Base-by-base conservation (phyloP, 1,140 invertebrate genomes). In the Brachionus paranguensis region DNA sequence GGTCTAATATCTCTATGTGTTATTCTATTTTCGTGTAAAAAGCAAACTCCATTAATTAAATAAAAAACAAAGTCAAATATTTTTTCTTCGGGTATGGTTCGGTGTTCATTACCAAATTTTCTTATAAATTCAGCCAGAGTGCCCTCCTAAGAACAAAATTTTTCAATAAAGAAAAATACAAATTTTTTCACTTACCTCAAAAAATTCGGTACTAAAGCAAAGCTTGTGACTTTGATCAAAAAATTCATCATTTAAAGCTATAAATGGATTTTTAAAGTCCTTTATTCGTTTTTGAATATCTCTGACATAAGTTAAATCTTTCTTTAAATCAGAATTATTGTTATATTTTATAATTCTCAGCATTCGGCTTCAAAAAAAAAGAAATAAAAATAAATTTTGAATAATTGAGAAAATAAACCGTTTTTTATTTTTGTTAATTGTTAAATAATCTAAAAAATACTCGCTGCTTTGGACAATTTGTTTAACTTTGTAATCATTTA, bases 1-100 rank as follows among this genome's bases (percentile, higher is more conserved):
- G 78, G 78, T 4, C 27, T 64, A 6, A 81, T 43, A 20, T 64
- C 33, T 14, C 20, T 45, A 17, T 81, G 78, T 17, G 37, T 64
- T 45, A 81, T 81, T 27, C 33, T 37, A 20, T 68, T 81, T 17
- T 68, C 53, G 33, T 81, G 78, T 81, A 81, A 45, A 81, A 64
- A 81, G 3, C 41, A 29, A 1, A 81, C n/a, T 27, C 47, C 78
- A 47, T 81, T 41, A 3, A 64, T 41, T 27, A 81, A 24, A 81
- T 81, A 81, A 65, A 81, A 60, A 7, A 81, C n/a, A 64, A 64
- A 81, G 43, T 81, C 78, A 41, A 81, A 81, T 20, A 60, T 24
- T 60, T 81, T 81, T 27, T 76, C 72, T 29, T 76, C 72, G 20
- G 45, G 53, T 1, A 76, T 50, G 43, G 27, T 47, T 24, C 72